phyloP scores from a whole-genome alignment of 2,888 invertebrate genomes.

The Patella caerulea region DNA sequence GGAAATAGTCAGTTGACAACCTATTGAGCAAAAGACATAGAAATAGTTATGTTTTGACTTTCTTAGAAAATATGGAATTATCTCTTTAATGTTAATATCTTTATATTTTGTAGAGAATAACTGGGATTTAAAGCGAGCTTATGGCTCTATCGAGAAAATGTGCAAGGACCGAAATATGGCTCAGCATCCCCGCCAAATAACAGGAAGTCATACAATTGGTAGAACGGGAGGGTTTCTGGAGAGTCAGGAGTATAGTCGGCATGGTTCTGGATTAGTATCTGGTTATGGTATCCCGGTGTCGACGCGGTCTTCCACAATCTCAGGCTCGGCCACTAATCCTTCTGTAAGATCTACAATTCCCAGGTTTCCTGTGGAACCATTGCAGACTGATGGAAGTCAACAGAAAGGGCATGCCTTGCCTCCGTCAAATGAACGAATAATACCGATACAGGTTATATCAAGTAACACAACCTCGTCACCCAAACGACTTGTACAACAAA shows the following conservation, averaged over 20 bases:
- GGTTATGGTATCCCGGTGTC: slow-evolving; percentile 8
- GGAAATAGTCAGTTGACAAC: too few species aligned
- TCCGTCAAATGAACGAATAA: slow-evolving; percentile 38
- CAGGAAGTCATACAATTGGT: background rate
- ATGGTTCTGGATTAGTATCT: background rate
- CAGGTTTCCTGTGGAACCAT: slow-evolving; percentile 34
- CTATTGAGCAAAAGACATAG: too few species aligned
- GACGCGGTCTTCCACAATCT: slow-evolving; percentile 3
- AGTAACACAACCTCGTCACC: background rate
- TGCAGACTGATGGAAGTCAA: background rate
- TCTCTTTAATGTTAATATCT: too few species aligned
- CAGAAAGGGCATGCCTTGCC: background rate
- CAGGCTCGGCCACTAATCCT: slow-evolving; percentile 19
- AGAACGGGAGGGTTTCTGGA: background rate
- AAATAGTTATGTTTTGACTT: too few species aligned
- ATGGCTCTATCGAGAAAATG: slow-evolving; percentile 33
- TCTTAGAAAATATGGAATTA: too few species aligned
- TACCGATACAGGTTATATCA: slow-evolving; percentile 46
- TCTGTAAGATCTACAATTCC: slow-evolving; percentile 35
- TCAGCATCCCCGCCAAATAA: background rate
- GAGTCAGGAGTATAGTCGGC: background rate
- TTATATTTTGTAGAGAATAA: slow-evolving; percentile 35
- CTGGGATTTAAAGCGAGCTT: slow-evolving; percentile 33
- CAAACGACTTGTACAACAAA: background rate
- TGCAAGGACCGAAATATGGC: slow-evolving; percentile 16